phyloP scores from a whole-genome alignment of 2,888 invertebrate species.

The Polia nebulosa region DNA sequence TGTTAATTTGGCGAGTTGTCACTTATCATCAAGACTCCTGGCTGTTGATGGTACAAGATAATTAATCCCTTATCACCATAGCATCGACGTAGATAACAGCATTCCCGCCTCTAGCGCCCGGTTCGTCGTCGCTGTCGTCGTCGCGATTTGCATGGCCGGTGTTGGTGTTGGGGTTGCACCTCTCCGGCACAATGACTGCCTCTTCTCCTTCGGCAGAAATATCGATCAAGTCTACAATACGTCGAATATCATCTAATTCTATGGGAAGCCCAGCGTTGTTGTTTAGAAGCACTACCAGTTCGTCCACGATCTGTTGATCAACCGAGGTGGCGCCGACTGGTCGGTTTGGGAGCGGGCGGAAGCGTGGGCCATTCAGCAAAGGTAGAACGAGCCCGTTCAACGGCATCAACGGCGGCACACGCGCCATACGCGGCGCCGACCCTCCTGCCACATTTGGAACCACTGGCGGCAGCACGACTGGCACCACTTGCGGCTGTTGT shows the following conservation, averaged over 20 bases:
- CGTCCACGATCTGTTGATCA: background rate
- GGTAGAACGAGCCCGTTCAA: background rate
- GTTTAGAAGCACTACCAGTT: conserved; percentile 7
- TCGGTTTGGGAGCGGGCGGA: too few relatives aligned
- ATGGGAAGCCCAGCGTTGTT: background rate
- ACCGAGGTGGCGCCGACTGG: background rate
- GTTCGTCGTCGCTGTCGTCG: conserved; percentile 22
- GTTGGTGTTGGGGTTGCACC: background rate
- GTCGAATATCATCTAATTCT: conserved; percentile 14
- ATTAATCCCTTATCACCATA: conserved; percentile 11
- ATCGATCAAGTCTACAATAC: conserved; percentile 15
- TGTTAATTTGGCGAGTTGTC: conserved; percentile 15
- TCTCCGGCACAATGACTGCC: background rate
- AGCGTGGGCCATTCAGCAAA: background rate
- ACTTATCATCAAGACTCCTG: conserved; percentile 14
- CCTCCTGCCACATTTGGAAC: background rate
- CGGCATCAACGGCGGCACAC: background rate
- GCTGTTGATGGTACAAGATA: conserved; percentile 1
- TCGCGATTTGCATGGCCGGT: background rate
- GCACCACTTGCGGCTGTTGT: background rate
- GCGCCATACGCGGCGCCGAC: background rate
- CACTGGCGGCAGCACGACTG: background rate
- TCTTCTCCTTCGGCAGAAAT: conserved; percentile 1
- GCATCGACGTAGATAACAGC: background rate
- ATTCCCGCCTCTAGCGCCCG: background rate